Evolutionary conservation across 1,140 invertebrate genomes (phyloP).

Genomic region (Heliconius melpomene): DNA sequence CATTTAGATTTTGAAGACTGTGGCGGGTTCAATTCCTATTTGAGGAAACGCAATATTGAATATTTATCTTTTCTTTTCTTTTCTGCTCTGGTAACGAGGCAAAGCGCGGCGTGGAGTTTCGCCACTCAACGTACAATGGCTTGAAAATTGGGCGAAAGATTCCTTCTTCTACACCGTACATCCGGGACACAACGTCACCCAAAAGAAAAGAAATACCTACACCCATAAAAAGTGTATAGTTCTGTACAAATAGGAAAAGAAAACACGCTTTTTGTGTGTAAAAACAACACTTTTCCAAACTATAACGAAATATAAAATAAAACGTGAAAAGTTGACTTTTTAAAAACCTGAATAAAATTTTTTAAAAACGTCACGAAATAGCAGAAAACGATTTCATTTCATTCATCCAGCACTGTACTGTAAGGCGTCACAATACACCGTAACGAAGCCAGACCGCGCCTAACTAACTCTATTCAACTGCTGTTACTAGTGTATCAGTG

Average conservation of each 20-base stretch:
- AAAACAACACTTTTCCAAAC: neutral
- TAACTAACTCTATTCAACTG: conserved; percentile 27
- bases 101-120: too few species aligned
- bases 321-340: neutral
- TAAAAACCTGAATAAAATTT: neutral
- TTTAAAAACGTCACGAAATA: neutral
- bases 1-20: too few species aligned
- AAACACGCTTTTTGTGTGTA: neutral
- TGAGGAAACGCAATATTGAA: too few species aligned
- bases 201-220: neutral
- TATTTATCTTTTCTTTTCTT: too few species aligned
- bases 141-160: too few species aligned
- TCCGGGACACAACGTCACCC: too few species aligned
- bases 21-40: too few species aligned
- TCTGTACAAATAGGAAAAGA: neutral
- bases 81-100: too few species aligned
- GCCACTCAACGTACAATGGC: too few species aligned
- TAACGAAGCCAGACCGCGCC: conserved; percentile 25
- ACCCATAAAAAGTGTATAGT: neutral
- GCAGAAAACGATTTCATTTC: conserved; percentile 11
- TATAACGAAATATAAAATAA: neutral
- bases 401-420: neutral
- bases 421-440: conserved; percentile 20
- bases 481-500: conserved; percentile 9
- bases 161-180: too few species aligned